Conservation (phyloP, 1,140 invertebrate species). For the Drosophila neocordata region DNA sequence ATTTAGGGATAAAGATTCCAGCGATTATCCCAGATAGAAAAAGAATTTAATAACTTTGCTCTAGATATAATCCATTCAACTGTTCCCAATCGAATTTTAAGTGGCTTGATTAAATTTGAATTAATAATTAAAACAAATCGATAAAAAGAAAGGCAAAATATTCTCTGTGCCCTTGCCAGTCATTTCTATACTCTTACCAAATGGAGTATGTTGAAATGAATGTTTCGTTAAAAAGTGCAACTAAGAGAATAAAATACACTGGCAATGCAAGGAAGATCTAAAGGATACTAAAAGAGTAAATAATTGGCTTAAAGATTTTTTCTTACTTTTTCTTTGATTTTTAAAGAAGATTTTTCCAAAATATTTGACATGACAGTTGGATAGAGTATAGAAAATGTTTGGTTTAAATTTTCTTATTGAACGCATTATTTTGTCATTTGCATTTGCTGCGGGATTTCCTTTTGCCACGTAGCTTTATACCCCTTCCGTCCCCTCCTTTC, state of each 20-base stretch:
- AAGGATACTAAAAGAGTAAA: no score
- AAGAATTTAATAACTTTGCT: no score
- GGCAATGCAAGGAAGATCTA: no score
- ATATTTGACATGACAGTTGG: no score
- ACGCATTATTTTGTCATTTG: conserved; percentile 21
- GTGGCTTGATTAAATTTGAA: neutral
- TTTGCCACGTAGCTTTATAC: neutral
- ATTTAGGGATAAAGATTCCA: no score
- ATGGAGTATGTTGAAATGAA: neutral
- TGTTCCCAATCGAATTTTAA: neutral
- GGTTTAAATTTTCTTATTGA: neutral
- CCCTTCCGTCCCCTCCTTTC: neutral
- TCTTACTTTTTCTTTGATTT: no score
- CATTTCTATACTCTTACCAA: neutral
- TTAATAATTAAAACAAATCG: conserved; percentile 4
- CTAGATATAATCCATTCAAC: no score
- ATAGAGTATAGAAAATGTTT: neutral
- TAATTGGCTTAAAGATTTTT: no score
- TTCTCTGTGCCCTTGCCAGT: neutral
- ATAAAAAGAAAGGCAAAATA: neutral
- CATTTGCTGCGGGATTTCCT: conserved; percentile 2
- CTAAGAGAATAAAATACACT: no score
- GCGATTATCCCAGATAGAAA: no score
- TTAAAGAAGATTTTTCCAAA: no score
- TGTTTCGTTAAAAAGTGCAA: neutral